Evolutionary conservation across 64 coral and sea anemone genomes (phyloP).

Genomic region (Porites lutea): DNA sequence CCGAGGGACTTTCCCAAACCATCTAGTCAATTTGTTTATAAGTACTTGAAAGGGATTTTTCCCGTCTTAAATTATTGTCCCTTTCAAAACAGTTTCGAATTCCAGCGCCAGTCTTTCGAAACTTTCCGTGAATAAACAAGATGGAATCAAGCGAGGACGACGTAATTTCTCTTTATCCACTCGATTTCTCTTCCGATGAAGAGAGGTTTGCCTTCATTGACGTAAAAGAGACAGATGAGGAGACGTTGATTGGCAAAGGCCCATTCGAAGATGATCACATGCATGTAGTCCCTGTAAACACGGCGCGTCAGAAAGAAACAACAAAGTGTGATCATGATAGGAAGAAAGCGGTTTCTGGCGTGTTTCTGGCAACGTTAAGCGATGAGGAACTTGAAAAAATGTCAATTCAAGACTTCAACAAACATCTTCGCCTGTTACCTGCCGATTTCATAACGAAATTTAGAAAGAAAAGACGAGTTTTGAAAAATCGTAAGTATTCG

Average conservation of each 20-base stretch:
- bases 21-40: too few relatives aligned
- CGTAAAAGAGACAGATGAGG: background rate
- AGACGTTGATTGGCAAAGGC: background rate
- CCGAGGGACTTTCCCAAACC: background rate
- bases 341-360: background rate
- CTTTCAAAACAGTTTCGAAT: too few relatives aligned
- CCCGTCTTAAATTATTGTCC: too few relatives aligned
- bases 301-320: background rate
- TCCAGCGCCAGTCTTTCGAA: too few relatives aligned
- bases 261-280: background rate
- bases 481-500: slow-evolving; percentile 70
- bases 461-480: slow-evolving; percentile 21
- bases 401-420: slow-evolving; percentile 46
- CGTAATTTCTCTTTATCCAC: background rate
- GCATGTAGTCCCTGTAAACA: background rate
- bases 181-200: background rate
- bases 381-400: slow-evolving; percentile 18
- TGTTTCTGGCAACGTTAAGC: background rate
- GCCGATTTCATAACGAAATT: background rate
- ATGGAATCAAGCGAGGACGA: background rate
- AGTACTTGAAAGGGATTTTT: too few relatives aligned
- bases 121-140: too few relatives aligned
- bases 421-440: slow-evolving; percentile 23
- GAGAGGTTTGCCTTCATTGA: background rate
- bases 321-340: background rate